phyloP scores from a whole-genome alignment of 2,113 vertebrate species.

The Engystomops pustulosus region DNA sequence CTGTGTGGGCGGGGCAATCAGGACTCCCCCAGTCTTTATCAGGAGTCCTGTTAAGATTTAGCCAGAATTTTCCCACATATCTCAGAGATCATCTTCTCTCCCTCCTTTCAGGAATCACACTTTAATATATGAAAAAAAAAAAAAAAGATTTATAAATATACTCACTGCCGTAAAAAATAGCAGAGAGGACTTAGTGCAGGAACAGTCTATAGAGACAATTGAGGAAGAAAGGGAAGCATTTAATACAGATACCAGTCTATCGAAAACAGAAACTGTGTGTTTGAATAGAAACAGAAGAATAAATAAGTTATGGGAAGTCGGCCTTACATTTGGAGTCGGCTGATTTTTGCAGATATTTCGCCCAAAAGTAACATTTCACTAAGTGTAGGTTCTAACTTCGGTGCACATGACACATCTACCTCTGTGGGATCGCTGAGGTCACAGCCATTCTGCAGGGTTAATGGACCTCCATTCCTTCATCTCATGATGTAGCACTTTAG shows the following conservation, averaged over 20 bases:
- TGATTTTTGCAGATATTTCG: not conserved
- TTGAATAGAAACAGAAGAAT: conserved; percentile 32
- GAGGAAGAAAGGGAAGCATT: conserved; percentile 41
- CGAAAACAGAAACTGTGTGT: conserved; percentile 15
- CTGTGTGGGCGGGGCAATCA: no score
- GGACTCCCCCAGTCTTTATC: no score
- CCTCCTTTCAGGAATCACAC: no score
- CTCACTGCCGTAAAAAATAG: no score
- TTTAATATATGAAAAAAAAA: no score
- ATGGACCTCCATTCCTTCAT: not conserved
- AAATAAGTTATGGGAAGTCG: conserved; percentile 24
- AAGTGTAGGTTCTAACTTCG: not conserved
- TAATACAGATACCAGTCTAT: conserved; percentile 33
- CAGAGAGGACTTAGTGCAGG: not conserved
- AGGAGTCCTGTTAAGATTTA: no score
- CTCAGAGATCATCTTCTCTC: no score
- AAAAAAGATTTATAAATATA: no score
- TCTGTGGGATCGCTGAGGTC: not conserved
- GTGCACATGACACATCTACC: not conserved
- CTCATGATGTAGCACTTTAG: not conserved
- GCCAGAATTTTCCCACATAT: not conserved
- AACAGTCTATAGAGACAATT: conserved; percentile 23
- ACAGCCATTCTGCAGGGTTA: not conserved
- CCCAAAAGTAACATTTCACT: not conserved
- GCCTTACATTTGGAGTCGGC: conserved; percentile 7